A percentile compares a stretch with the other conserved stretches of the same genome.
These are phyloP conservation scores for Anarhynchus alexandrinus DNA, from an alignment of 2,113 vertebrate genomes.

Conservation along the genomic window DNA sequence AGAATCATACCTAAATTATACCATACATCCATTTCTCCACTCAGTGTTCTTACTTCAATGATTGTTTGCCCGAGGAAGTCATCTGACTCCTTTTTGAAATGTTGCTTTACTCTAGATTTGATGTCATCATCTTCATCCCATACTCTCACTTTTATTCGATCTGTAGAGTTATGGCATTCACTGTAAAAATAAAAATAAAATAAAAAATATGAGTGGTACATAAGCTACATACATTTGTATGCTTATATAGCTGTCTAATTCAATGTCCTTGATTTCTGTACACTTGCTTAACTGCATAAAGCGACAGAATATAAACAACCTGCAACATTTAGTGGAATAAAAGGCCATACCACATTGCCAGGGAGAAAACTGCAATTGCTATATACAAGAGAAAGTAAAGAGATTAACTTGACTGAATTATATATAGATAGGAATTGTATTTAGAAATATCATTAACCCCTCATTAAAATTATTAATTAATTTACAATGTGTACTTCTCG, in stretches of 20 bases:
- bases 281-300: background rate
- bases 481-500: background rate
- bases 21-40: conserved; percentile 99
- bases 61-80: conserved; percentile 98
- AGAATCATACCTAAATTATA: conserved; percentile 90
- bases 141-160: conserved; percentile 96
- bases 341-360: background rate
- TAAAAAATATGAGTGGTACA: background rate
- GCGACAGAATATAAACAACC: background rate
- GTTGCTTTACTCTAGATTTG: conserved; percentile 96
- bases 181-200: conserved; percentile 69
- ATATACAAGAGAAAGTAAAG: background rate
- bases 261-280: rapidly evolving
- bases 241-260: background rate
- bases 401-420: background rate
- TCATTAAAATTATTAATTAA: background rate
- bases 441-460: background rate
- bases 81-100: conserved; percentile 97
- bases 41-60: conserved; percentile 95
- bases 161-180: conserved; percentile 97
- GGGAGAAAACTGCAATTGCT: background rate
- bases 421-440: background rate
- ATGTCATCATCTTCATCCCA: conserved; percentile 99
- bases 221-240: background rate
- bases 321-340: background rate